These are phyloP conservation scores for Trisateles emortualis DNA, from an alignment of 2,888 invertebrate species.

Conservation along the genomic window DNA sequence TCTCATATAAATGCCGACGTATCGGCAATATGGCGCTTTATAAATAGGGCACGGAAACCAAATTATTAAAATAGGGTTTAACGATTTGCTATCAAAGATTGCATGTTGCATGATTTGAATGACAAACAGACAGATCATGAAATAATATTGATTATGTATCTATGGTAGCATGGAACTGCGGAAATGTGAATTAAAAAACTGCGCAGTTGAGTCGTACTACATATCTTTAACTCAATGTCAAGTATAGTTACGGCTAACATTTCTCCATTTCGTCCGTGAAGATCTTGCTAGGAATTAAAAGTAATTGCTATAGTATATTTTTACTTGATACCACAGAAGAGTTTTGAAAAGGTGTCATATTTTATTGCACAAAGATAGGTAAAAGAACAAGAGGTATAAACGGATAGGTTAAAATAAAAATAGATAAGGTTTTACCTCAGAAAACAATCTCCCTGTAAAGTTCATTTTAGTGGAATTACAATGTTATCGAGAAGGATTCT, in stretches of 20 bases:
- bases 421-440: no score
- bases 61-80: not conserved
- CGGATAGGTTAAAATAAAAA: no score
- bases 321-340: no score
- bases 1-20: not conserved
- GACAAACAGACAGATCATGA: slow-evolving; percentile 6
- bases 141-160: slow-evolving; percentile 22
- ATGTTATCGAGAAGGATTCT: no score
- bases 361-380: no score
- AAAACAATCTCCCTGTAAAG: no score
- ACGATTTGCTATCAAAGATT: slow-evolving; percentile 7
- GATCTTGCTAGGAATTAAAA: no score
- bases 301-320: no score
- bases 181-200: slow-evolving; percentile 5
- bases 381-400: no score
- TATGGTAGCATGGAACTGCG: slow-evolving; percentile 9
- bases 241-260: not conserved
- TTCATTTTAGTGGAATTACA: no score
- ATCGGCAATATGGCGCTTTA: not conserved
- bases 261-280: no score
- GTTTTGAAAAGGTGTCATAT: no score
- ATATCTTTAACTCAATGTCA: not conserved
- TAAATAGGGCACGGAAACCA: not conserved
- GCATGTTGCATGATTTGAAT: slow-evolving; percentile 13
- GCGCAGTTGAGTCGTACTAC: not conserved